Percentiles rank a stretch among this genome's conserved stretches.
phyloP scores from a whole-genome alignment of 2,888 invertebrate genomes.

The Glaucopsyche alexis region DNA sequence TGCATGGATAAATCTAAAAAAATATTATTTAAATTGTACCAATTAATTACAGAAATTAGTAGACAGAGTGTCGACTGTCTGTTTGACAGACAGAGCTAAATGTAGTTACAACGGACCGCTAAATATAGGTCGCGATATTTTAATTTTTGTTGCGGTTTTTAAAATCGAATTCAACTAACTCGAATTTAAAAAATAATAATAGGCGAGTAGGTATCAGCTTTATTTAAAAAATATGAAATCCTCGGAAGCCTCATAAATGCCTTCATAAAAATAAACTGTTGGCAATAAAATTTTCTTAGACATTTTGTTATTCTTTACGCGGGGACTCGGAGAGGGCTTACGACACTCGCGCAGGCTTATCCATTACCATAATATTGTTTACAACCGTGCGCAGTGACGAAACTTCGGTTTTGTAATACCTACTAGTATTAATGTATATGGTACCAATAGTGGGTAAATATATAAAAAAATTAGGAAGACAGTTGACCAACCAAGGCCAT shows the following conservation, averaged over 20 bases:
- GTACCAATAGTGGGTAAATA: too few species aligned
- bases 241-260: background rate
- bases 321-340: background rate
- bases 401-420: background rate
- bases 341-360: background rate
- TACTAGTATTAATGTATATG: too few species aligned
- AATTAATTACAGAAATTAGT: background rate
- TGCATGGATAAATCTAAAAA: background rate
- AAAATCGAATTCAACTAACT: too few species aligned
- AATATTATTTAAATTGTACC: too few species aligned
- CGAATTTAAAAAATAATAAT: background rate
- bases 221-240: background rate
- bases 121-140: background rate
- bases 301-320: conserved; percentile 24
- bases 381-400: background rate
- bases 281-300: conserved; percentile 8
- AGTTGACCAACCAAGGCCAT: too few species aligned
- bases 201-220: background rate
- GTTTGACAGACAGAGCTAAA: background rate
- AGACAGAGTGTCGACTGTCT: background rate
- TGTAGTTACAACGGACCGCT: background rate
- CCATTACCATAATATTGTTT: conserved; percentile 19
- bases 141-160: background rate
- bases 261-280: conserved; percentile 18
- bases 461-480: too few species aligned